phyloP scores from a whole-genome alignment of 2,888 invertebrate species.

The Bhutanitis thaidina region DNA sequence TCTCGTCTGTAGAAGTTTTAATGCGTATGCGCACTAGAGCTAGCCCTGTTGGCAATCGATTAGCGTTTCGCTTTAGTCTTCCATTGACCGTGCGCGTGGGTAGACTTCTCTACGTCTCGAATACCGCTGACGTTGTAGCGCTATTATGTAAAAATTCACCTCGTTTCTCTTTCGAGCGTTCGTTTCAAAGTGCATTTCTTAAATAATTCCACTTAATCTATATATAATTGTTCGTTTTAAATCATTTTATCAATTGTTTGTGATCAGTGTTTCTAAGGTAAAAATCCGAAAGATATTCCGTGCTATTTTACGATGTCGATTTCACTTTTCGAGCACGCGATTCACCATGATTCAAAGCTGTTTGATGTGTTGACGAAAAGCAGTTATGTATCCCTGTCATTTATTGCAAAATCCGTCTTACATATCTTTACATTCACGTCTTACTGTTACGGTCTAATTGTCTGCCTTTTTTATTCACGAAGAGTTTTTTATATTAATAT shows the following conservation, averaged over 20 bases:
- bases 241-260: background rate
- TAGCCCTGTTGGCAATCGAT: slow-evolving; percentile 16
- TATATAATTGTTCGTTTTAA: background rate
- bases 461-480: slow-evolving; percentile 36
- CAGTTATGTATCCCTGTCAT: background rate
- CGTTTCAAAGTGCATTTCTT: slow-evolving; percentile 17
- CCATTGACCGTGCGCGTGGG: slow-evolving; percentile 44
- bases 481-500: slow-evolving; percentile 20
- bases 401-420: slow-evolving; percentile 3
- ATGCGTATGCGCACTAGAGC: background rate
- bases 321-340: slow-evolving; percentile 61
- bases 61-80: slow-evolving; percentile 43
- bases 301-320: slow-evolving; percentile 36
- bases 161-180: slow-evolving; percentile 27
- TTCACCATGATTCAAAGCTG: slow-evolving; percentile 27
- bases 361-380: slow-evolving; percentile 17
- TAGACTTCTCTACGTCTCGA: slow-evolving; percentile 37
- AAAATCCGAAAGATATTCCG: slow-evolving; percentile 2
- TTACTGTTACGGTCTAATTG: slow-evolving; percentile 43
- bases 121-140: slow-evolving; percentile 46
- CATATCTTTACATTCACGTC: slow-evolving; percentile 4
- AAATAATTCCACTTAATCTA: background rate
- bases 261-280: slow-evolving; percentile 20
- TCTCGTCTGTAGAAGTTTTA: background rate
- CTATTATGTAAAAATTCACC: slow-evolving; percentile 38